A percentile compares a stretch with the other conserved stretches of the same genome.
Conservation (phyloP, 2,113 vertebrate species). For the Mastomys natalensis region DNA sequence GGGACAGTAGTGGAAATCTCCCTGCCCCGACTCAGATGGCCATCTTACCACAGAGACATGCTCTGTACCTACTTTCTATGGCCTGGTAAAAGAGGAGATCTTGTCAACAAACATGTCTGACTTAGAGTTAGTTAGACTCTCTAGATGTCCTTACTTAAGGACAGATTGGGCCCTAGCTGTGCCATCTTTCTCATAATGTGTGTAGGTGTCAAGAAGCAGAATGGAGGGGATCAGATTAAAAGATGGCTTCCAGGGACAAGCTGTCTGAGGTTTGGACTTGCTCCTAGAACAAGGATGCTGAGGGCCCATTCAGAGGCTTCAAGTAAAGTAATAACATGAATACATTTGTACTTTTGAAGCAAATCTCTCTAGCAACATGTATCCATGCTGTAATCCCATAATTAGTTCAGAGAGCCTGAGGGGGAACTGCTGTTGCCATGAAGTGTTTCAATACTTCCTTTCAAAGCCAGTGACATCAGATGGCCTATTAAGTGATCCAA, state of each 20-base stretch:
- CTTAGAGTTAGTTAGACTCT: constrained; percentile 4
- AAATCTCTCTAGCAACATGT: constrained; percentile 2
- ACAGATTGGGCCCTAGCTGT: neutral
- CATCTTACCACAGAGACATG: neutral
- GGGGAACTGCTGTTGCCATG: neutral
- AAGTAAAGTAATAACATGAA: neutral
- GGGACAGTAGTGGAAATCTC: neutral
- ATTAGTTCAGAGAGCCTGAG: constrained; percentile 17
- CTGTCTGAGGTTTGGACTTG: neutral
- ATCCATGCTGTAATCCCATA: neutral
- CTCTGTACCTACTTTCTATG: neutral
- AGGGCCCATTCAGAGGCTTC: neutral
- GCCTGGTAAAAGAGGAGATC: neutral
- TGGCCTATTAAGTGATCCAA: constrained; percentile 36
- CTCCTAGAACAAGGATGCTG: neutral
- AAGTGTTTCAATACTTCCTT: constrained; percentile 63
- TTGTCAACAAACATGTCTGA: constrained; percentile 3
- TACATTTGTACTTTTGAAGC: neutral
- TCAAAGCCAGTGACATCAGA: constrained; percentile 41
- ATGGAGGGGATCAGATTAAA: neutral
- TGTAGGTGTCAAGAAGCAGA: neutral
- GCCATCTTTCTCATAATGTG: neutral
- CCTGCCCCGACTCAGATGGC: neutral
- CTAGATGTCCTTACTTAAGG: neutral
- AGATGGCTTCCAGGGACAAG: neutral